Evolutionary conservation across 1,140 invertebrate genomes (phyloP), one percentile per base, ranked within the genome.

Genomic region (Apis mellifera): DNA sequence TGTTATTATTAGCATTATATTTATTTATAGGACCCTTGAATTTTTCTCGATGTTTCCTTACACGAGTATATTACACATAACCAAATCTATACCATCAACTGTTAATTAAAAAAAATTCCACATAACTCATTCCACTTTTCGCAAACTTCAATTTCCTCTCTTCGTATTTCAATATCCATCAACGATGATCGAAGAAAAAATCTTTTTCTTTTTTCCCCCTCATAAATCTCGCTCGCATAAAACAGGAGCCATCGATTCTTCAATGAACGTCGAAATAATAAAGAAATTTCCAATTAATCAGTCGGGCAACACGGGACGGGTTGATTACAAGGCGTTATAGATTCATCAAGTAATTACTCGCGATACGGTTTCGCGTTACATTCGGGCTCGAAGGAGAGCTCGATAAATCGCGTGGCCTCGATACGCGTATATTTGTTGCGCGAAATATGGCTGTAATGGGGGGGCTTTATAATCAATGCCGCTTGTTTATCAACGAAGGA

Each of bases 331-430:
- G 23, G 75, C 68, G 81, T 84, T 87, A 84, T 84, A 86, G 77
- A 84, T 82, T 84, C 86, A 84, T 84, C 85, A 65, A 77, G 85
- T 81, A 87, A 87, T 87, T 87, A 78, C 86, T 80, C 62, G 82
- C 23, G 73, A 74, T 86, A 78, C 54, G 85, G 69, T 86, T 86
- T 84, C 72, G 82, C 76, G 60, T 83, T 83, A 79, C 81, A 55
- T 26, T n/a, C 32, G 32, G 26, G 74, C 48, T 68, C 54, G n/a
- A 54, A 73, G 48, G 50, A 72, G 23, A 13, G 62, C 60, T 80
- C 78, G 65, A 87, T 87, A 86, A 87, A 87, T 87, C 82, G 68
- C 65, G 50, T 57, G 65, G n/a, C 21, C 70, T 86, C 85, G 73
- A 86, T 81, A 62, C 48, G 32, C 26, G 77, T 59, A 60, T 77